A percentile compares a stretch with the other conserved stretches of the same genome.
phyloP scores from a whole-genome alignment of 2,797 vertebrate species.

The Adelosebastes latens region DNA sequence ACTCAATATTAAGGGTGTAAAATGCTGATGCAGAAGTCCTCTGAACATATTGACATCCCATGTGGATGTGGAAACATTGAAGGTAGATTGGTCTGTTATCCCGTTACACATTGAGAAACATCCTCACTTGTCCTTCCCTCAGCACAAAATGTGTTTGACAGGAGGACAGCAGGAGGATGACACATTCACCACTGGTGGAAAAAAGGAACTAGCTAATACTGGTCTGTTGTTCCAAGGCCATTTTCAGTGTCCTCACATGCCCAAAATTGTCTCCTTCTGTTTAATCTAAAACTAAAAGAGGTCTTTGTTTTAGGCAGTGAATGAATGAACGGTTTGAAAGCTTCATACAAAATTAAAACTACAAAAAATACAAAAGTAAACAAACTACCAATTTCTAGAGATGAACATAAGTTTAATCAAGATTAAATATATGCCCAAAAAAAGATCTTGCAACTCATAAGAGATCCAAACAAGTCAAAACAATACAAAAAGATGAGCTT shows the following conservation, averaged over 20 bases:
- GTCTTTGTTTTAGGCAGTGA: background rate
- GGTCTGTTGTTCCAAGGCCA: background rate
- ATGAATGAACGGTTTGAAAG: background rate
- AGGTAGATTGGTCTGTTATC: constrained; percentile 7
- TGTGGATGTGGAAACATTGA: constrained; percentile 17
- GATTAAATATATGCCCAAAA: constrained; percentile 85
- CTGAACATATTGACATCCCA: background rate
- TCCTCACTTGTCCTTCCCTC: constrained; percentile 28
- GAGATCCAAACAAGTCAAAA: constrained; percentile 75
- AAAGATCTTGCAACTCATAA: constrained; percentile 75
- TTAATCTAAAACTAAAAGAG: background rate
- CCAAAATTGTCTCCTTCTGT: background rate
- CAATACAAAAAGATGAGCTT: constrained; percentile 73
- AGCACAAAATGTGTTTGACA: constrained; percentile 38
- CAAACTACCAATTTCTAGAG: constrained; percentile 57
- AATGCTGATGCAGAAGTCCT: background rate
- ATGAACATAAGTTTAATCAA: constrained; percentile 87
- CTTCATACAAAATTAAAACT: background rate
- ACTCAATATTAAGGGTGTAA: background rate
- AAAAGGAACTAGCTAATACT: constrained; percentile 31
- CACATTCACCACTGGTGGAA: constrained; percentile 21
- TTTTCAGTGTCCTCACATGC: background rate
- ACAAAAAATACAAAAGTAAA: background rate
- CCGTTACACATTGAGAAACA: constrained; percentile 29
- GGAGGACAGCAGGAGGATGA: constrained; percentile 43